A percentile compares a stretch with the other conserved stretches of the same genome.
Conservation (phyloP, 2,888 invertebrate species). For the Lasiommata megera region DNA sequence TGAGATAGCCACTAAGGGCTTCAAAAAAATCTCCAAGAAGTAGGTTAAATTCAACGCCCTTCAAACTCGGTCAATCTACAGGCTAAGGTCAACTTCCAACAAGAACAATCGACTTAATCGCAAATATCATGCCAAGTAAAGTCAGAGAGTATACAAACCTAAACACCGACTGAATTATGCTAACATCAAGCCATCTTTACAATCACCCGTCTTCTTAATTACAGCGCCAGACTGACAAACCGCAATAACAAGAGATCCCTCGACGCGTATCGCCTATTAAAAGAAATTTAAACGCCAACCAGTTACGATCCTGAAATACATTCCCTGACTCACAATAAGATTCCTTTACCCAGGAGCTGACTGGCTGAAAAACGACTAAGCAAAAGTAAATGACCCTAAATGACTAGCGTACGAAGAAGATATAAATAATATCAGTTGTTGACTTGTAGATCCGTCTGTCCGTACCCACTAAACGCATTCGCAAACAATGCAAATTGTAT, state of each 20-base stretch:
- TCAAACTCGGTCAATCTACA: no score
- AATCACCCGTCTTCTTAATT: constrained; percentile 12
- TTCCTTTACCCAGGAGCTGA: constrained; percentile 39
- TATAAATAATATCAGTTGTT: constrained; percentile 66
- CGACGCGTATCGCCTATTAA: constrained; percentile 16
- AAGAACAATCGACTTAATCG: no score
- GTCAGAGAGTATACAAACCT: background rate
- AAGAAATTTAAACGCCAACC: constrained; percentile 24
- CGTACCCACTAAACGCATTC: constrained; percentile 24
- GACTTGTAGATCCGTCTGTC: constrained; percentile 48
- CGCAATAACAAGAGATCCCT: constrained; percentile 21
- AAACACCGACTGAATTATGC: background rate
- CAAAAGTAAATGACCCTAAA: constrained; percentile 69
- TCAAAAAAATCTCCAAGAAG: no score
- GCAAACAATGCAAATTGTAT: constrained; percentile 39
- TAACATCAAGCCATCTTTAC: background rate
- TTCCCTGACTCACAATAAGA: constrained; percentile 35
- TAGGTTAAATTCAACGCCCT: no score
- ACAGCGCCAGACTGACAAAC: constrained; percentile 12
- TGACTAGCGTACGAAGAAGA: constrained; percentile 58
- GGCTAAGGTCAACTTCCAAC: no score
- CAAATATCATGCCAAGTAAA: background rate
- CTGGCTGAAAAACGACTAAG: constrained; percentile 53
- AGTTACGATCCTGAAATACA: constrained; percentile 24
- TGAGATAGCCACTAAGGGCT: no score